A percentile compares a stretch with the other conserved stretches of the same genome.
These are phyloP conservation scores for Nyctibius grandis DNA, from an alignment of 2,797 vertebrate genomes.

Conservation along the genomic window DNA sequence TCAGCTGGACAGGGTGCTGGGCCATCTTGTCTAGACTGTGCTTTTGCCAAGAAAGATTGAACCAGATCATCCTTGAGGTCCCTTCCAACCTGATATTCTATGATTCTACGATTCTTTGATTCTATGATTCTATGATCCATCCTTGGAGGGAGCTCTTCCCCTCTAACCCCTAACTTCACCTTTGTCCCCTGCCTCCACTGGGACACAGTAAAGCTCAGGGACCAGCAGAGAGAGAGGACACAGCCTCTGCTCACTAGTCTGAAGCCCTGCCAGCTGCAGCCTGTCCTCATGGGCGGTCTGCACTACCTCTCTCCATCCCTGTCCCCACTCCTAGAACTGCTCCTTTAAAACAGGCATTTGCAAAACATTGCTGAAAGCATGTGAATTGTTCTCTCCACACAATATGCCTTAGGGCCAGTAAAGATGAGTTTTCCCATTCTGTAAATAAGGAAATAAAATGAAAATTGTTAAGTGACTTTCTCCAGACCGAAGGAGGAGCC, in stretches of 20 bases:
- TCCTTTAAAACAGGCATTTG: not conserved
- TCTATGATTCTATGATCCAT: too few relatives aligned
- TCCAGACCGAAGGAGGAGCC: not conserved
- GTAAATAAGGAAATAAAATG: conserved; percentile 5
- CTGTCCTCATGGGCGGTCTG: not conserved
- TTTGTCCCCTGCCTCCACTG: not conserved
- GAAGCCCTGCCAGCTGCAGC: not conserved
- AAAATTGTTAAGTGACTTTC: not conserved
- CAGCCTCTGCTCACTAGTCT: not conserved
- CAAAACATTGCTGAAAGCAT: not conserved
- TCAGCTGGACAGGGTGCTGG: not conserved
- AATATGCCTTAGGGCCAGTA: not conserved
- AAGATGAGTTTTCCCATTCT: conserved; percentile 9
- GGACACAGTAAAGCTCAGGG: not conserved
- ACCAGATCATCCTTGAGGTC: too few relatives aligned
- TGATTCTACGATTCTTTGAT: too few relatives aligned
- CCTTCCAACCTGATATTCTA: too few relatives aligned
- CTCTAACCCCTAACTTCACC: not conserved
- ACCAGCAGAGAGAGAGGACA: not conserved
- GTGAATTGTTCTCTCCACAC: not conserved
- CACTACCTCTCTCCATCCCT: not conserved
- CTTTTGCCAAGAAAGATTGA: too few relatives aligned
- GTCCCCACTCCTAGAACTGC: not conserved
- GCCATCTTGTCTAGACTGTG: too few relatives aligned
- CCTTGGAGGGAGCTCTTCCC: not conserved